Base-by-base conservation (phyloP, 2,888 invertebrate species). In the Pyrrhosoma nymphula region DNA sequence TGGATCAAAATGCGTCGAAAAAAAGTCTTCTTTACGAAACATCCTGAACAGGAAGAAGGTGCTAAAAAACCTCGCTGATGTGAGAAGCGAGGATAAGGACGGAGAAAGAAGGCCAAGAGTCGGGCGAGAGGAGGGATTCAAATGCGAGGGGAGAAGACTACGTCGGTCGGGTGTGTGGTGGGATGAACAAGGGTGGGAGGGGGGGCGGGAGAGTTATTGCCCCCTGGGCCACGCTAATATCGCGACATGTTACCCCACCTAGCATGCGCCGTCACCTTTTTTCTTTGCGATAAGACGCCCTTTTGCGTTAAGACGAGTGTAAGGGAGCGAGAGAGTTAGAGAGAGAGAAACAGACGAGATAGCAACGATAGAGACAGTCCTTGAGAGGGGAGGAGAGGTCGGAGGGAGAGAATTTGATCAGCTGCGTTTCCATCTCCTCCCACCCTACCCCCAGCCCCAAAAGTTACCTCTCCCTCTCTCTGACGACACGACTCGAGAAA, bases 211-310 rank as follows among this genome's bases (percentile, higher is more conserved):
- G 93, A 93, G 39, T 93, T 93, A 75, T 93, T 55, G 47, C 93
- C 93, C 60, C 47, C 47, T 20, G 35, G 69, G 91, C 91, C 93
- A 93, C 69, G 93, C 93, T 93, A 93, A 69, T 93, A 93, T 93
- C 93, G 69, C 69, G 93, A 91, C 91, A 91, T 63, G 91, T 91
- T 60, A 91, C 91, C 39, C 93, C 93, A 75, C 75, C 93, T n/a
- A 63, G 23, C 69, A 39, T 39, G 93, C 56, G 75, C 69, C 47
- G 91, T 69, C 60, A 20, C 69, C 8, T 93, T 47, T 93, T 93
- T 93, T 75, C 63, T 75, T 55, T 55, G 69, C 93, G 93, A 69
- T 93, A 93, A 93, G 93, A n/a, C 89, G n/a, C 16, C 26, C n/a
- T 82, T 39, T 55, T 60, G 63, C 39, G n/a, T n/a, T n/a, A n/a